These are phyloP conservation scores for Lithobates pipiens DNA, from an alignment of 2,797 vertebrate genomes.

Conservation along the genomic window DNA sequence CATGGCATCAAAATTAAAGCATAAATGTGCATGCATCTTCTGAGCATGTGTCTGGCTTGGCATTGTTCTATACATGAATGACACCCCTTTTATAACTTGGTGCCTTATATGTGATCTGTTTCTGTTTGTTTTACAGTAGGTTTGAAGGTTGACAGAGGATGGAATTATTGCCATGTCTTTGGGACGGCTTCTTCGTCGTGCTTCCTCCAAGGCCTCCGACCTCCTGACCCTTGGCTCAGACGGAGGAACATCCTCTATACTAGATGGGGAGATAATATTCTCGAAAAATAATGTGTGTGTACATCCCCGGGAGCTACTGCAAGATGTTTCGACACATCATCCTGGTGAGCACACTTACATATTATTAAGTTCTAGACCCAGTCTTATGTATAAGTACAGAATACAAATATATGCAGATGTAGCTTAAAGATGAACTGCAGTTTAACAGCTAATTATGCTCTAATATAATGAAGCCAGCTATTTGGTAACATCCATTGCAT, in stretches of 20 bases:
- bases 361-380: too few species aligned
- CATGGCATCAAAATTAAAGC: too few species aligned
- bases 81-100: not conserved
- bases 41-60: too few species aligned
- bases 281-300: slow-evolving; percentile 99
- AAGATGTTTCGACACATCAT: slow-evolving; percentile 89
- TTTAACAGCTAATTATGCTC: too few species aligned
- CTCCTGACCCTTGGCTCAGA: slow-evolving; percentile 91
- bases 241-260: slow-evolving; percentile 73
- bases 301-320: slow-evolving; percentile 89
- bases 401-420: too few species aligned
- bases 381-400: too few species aligned
- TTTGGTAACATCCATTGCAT: too few species aligned
- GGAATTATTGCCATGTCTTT: slow-evolving; percentile 95
- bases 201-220: slow-evolving; percentile 94
- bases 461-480: too few species aligned
- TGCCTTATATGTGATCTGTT: not conserved
- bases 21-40: too few species aligned
- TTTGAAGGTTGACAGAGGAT: slow-evolving; percentile 80
- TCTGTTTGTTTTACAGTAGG: slow-evolving; percentile 44
- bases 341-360: slow-evolving; percentile 80
- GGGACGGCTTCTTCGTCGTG: slow-evolving; percentile 95
- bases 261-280: slow-evolving; percentile 95
- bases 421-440: too few species aligned
- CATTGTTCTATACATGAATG: too few species aligned